These are phyloP conservation scores for Orycteropus afer DNA, from an alignment of 2,113 vertebrate species.

Conservation along the genomic window DNA sequence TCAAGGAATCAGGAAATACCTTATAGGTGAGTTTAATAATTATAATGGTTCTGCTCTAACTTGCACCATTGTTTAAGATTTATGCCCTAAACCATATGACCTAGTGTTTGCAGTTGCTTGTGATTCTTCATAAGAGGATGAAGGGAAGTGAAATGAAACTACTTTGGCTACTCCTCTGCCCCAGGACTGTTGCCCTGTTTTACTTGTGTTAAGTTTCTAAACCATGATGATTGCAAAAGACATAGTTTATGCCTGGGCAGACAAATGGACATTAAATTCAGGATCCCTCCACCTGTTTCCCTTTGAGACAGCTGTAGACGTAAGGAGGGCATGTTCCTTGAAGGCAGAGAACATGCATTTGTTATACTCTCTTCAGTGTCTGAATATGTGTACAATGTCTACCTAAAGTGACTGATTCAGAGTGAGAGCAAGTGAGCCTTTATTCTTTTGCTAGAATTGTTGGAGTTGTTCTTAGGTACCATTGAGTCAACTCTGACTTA, in stretches of 20 bases:
- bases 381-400: too few species aligned
- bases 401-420: not conserved
- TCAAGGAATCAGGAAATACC: constrained; percentile 56
- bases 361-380: not conserved
- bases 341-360: not conserved
- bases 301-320: not conserved
- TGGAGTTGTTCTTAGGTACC: not conserved
- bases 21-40: constrained; percentile 23
- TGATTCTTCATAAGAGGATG: not conserved
- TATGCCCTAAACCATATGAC: not conserved
- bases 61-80: constrained; percentile 26
- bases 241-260: not conserved
- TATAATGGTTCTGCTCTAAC: not conserved
- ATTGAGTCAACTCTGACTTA: not conserved
- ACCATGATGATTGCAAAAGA: not conserved
- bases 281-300: not conserved
- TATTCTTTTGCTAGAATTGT: not conserved
- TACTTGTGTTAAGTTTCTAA: not conserved
- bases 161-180: not conserved
- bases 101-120: not conserved
- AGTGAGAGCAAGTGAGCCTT: not conserved
- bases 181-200: not conserved
- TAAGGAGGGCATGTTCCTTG: not conserved
- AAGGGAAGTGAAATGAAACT: not conserved
- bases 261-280: not conserved